Evolutionary conservation across 2,888 invertebrate genomes (phyloP).

Genomic region (Julus scandinavius): DNA sequence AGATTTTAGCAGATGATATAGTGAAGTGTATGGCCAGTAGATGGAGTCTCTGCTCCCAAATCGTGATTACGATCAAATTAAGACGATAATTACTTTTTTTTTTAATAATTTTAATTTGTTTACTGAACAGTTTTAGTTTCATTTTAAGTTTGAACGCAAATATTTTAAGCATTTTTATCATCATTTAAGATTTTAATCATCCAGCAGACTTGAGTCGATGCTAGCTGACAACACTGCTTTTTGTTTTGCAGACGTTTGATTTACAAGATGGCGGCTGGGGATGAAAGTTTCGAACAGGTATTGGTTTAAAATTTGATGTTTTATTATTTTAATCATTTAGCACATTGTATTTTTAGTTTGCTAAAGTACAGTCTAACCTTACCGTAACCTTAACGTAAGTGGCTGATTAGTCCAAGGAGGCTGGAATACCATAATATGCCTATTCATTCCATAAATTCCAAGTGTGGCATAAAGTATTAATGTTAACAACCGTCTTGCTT

Average conservation of each 20-base stretch:
- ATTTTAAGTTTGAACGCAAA: background rate
- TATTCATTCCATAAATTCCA: no score
- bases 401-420: no score
- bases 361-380: no score
- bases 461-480: background rate
- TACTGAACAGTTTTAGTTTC: background rate
- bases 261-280: constrained; percentile 53
- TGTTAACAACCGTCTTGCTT: no score
- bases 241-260: background rate
- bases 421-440: no score
- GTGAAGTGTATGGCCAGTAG: background rate
- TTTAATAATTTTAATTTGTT: no score
- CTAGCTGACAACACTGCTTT: background rate
- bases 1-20: background rate
- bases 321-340: background rate
- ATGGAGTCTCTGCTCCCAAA: background rate
- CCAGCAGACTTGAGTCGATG: background rate
- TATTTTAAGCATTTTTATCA: no score
- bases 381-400: background rate
- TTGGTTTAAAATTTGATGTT: background rate
- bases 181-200: background rate
- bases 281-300: constrained; percentile 57
- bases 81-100: background rate
- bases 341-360: background rate
- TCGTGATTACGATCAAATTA: background rate